A percentile compares a stretch with the other conserved stretches of the same genome.
Evolutionary conservation across 2,113 vertebrate species (phyloP).

Genomic region (Etheostoma spectabile): DNA sequence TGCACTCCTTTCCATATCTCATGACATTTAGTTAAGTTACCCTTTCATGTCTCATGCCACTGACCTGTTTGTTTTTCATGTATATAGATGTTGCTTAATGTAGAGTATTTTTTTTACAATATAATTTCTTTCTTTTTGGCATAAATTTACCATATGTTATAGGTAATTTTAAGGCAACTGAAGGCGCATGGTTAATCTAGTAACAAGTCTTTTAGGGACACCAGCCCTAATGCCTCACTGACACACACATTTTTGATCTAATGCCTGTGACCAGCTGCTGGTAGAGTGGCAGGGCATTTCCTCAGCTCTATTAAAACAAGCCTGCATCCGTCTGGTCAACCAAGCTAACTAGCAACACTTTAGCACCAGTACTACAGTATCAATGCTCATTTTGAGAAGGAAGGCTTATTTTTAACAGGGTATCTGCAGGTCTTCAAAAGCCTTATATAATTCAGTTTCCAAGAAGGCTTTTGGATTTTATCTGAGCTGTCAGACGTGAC

Average conservation of each 20-base stretch:
- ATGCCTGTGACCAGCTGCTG: constrained; percentile 35
- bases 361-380: background rate
- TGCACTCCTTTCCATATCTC: constrained; percentile 21
- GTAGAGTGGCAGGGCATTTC: background rate
- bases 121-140: constrained; percentile 1
- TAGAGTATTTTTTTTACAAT: background rate
- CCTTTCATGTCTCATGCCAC: constrained; percentile 35
- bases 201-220: constrained; percentile 20
- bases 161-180: constrained; percentile 16
- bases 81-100: constrained; percentile 52
- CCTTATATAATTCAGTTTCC: background rate
- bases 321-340: background rate
- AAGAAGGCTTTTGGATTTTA: background rate
- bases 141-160: background rate
- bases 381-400: background rate
- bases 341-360: background rate
- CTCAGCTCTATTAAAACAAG: constrained; percentile 5
- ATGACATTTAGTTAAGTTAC: constrained; percentile 25
- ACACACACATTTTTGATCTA: constrained; percentile 14
- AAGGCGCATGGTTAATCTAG: constrained; percentile 10
- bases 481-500: background rate
- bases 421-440: constrained; percentile 1
- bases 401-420: background rate
- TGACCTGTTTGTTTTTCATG: constrained; percentile 49
- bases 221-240: constrained; percentile 15